Base-by-base conservation (phyloP, 2,113 vertebrate genomes). In the Microtus oregoni region DNA sequence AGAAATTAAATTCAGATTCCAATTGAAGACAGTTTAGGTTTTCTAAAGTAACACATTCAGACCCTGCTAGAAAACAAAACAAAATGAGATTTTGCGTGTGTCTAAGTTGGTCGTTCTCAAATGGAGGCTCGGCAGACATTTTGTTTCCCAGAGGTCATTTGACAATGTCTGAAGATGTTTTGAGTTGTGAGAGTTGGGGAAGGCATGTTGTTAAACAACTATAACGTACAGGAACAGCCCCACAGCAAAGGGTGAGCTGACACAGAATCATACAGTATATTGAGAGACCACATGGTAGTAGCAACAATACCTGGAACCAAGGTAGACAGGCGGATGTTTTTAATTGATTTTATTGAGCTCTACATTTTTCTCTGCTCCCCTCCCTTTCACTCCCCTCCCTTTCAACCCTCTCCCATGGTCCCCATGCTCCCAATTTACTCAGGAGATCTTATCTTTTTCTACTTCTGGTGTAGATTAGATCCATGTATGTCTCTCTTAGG, bases 1-100 rank as follows among this genome's bases (percentile, higher is more conserved):
- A 96, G 70, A 97, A 96, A 96, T 90, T 65, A 95, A 90, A 79
- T 88, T 95, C 68, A 83, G 38, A 87, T 92, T 95, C 78, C 67
- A 93, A 94, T 72, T 96, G 41, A 88, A 93, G 76, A 52, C 58
- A 44, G 26, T 70, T 89, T 96, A 70, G 79, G 20, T 65, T 82
- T 47, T 83, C 52, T 28, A 86, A 90, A 67, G 67, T 81, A 70
- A 52, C 91, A 44, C 89, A 61, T 75, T 90, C 47, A 90, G 67
- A 89, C 7, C 13, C 58, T 38, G 44, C 28, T 65, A 5, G 75
- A 89, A 87, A 79, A 72, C 20, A 68, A 89, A 85, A 67, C 47
- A 22, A 68, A 78, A 89, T 38, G 47, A 73, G 3, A 8, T 76
- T 58, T 87, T 89, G 75, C 10, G 2, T 82, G 10, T 94, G 47